Evolutionary conservation across 2,888 invertebrate species (phyloP).

Genomic region (Calameuta idolon): DNA sequence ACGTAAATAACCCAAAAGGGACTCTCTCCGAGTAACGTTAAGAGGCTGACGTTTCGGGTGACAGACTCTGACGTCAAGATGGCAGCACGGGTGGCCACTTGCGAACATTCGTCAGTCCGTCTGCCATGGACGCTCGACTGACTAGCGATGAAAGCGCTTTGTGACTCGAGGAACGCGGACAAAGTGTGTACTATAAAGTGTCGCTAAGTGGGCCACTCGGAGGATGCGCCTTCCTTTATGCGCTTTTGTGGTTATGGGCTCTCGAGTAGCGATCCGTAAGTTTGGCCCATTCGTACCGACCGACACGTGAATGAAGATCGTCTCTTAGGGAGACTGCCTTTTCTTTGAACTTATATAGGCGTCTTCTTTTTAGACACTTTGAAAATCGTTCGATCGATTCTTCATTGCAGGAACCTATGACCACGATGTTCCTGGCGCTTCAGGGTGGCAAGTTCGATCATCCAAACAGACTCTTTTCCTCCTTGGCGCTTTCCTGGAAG

Average conservation of each 20-base stretch:
- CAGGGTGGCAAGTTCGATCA: constrained; percentile 99
- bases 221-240: constrained; percentile 43
- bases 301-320: neutral
- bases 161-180: constrained; percentile 24
- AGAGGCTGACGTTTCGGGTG: neutral
- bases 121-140: constrained; percentile 38
- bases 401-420: constrained; percentile 90
- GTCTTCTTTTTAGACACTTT: constrained; percentile 15
- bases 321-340: neutral
- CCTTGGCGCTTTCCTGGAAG: constrained; percentile 96
- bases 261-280: constrained; percentile 26
- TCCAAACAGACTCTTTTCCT: constrained; percentile 96
- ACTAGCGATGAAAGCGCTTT: constrained; percentile 40
- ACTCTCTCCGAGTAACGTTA: neutral
- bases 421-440: constrained; percentile 97
- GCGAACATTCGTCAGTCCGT: constrained; percentile 41
- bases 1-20: neutral
- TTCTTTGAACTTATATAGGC: neutral
- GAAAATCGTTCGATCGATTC: neutral
- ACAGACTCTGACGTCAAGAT: neutral
- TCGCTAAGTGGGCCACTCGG: constrained; percentile 51
- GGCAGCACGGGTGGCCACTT: constrained; percentile 33
- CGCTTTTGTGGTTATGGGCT: constrained; percentile 29
- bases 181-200: constrained; percentile 46
- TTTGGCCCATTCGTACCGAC: neutral